A percentile compares a stretch with the other conserved stretches of the same genome.
phyloP scores from a whole-genome alignment of 2,888 invertebrate genomes.

The Malachius bipustulatus region DNA sequence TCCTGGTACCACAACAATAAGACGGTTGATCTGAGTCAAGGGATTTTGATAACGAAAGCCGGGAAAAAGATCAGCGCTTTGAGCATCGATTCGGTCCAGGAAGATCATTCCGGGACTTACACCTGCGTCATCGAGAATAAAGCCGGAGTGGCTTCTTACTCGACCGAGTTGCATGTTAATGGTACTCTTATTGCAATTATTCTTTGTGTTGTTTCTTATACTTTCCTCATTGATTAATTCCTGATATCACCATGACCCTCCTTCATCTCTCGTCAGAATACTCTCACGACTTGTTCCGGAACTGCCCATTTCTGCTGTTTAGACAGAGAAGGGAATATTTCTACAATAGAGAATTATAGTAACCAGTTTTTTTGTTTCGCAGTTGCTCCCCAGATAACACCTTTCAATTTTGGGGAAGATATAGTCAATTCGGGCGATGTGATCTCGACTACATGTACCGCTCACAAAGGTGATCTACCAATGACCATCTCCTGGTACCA shows the following conservation, averaged over 20 bases:
- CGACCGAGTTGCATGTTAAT: slow-evolving; percentile 43
- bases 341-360: slow-evolving; percentile 42
- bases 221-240: slow-evolving; percentile 8
- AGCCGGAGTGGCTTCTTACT: slow-evolving; percentile 42
- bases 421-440: slow-evolving; percentile 61
- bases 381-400: slow-evolving; percentile 45
- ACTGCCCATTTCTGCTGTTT: slow-evolving; percentile 44
- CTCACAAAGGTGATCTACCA: slow-evolving; percentile 59
- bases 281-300: no score
- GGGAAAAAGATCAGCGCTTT: slow-evolving; percentile 44
- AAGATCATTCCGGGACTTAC: slow-evolving; percentile 61
- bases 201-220: neutral
- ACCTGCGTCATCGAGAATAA: slow-evolving; percentile 57
- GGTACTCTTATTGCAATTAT: slow-evolving; percentile 35
- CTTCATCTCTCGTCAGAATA: slow-evolving; percentile 37
- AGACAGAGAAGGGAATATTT: slow-evolving; percentile 41
- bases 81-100: slow-evolving; percentile 57
- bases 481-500: slow-evolving; percentile 52
- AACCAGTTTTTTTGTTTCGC: no score
- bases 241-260: slow-evolving; percentile 11
- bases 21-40: slow-evolving; percentile 32
- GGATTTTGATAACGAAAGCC: slow-evolving; percentile 40
- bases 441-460: slow-evolving; percentile 54
- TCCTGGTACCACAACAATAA: slow-evolving; percentile 62
- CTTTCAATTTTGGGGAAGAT: slow-evolving; percentile 62